phyloP scores from a whole-genome alignment of 2,797 vertebrate species.

The Labeo calbasu region DNA sequence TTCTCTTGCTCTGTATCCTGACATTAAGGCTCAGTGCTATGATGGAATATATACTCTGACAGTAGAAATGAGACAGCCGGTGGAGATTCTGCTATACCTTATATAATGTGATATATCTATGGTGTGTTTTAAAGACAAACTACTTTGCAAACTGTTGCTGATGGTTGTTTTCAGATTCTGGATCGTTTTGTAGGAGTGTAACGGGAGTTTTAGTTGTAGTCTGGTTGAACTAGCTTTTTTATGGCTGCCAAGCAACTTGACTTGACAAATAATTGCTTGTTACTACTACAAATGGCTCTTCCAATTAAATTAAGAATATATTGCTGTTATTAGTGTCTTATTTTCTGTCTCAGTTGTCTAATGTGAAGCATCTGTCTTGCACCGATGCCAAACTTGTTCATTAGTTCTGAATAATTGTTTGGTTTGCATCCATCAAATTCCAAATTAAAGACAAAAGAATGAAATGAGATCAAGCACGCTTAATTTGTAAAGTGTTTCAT shows the following conservation, averaged over 20 bases:
- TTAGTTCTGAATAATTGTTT: background rate
- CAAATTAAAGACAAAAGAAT: background rate
- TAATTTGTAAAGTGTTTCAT: background rate
- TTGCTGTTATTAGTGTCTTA: background rate
- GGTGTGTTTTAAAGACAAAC: background rate
- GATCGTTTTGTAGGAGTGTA: background rate
- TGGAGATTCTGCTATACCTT: background rate
- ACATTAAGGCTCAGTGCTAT: conserved; percentile 9
- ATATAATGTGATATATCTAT: background rate
- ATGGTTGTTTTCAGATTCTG: background rate
- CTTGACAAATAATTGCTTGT: background rate
- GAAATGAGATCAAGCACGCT: background rate
- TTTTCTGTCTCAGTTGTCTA: background rate
- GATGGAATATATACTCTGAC: conserved; percentile 20
- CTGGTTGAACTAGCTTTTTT: background rate
- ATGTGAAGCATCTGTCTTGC: conserved; percentile 2
- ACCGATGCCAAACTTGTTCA: background rate
- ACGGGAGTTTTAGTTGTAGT: background rate
- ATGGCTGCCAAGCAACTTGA: background rate
- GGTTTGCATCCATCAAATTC: background rate
- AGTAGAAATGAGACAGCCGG: background rate
- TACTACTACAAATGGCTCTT: background rate
- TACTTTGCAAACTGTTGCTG: background rate
- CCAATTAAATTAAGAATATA: background rate
- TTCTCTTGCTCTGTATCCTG: conserved; percentile 4